A percentile compares a stretch with the other conserved stretches of the same genome.
Evolutionary conservation across 2,113 vertebrate species (phyloP).

Genomic region (Pungitius pungitius): DNA sequence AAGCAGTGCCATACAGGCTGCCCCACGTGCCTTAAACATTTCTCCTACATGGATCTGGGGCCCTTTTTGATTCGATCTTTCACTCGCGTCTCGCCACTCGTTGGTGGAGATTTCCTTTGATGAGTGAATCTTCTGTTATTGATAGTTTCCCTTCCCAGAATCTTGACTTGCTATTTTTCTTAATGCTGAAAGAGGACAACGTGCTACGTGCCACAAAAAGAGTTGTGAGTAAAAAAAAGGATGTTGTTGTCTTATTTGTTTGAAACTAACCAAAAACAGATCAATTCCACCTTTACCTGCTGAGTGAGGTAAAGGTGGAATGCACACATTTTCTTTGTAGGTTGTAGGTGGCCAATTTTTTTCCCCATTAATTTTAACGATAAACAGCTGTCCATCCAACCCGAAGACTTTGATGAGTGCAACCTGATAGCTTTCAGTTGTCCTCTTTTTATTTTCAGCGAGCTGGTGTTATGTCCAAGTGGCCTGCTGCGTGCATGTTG

Average conservation of each 20-base stretch:
- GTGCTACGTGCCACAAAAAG: background rate
- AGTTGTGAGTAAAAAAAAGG: background rate
- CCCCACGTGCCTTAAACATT: background rate
- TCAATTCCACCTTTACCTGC: background rate
- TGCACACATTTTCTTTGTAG: background rate
- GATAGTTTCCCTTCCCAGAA: background rate
- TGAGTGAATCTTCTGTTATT: background rate
- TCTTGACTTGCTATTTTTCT: background rate
- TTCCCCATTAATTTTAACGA: background rate
- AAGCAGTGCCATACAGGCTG: background rate
- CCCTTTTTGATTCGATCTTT: background rate
- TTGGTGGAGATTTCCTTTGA: background rate
- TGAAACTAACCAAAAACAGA: background rate
- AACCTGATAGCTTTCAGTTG: constrained; percentile 48
- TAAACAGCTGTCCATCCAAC: constrained; percentile 25
- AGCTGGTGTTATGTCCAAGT: constrained; percentile 47
- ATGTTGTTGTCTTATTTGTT: background rate
- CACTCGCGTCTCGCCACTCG: background rate
- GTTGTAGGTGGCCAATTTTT: background rate
- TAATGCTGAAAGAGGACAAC: background rate
- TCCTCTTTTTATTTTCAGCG: constrained; percentile 35
- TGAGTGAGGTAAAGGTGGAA: background rate
- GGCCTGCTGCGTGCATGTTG: constrained; percentile 26
- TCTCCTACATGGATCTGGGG: background rate
- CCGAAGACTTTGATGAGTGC: constrained; percentile 21